Evolutionary conservation across 2,888 invertebrate species (phyloP).

Genomic region (Labia minor): DNA sequence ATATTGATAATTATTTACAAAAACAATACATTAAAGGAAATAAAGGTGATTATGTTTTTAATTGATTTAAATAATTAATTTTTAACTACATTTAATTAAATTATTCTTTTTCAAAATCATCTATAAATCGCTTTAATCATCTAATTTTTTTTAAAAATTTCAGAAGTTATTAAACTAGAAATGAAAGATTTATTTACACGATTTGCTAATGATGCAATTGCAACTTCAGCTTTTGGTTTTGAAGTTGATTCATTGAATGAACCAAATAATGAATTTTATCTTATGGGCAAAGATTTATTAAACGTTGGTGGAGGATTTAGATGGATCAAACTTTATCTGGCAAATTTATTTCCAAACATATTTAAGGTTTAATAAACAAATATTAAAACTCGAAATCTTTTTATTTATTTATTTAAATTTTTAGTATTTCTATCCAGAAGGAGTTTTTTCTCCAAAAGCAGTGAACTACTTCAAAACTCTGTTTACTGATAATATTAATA

Average conservation of each 20-base stretch:
- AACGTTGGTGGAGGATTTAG: constrained; percentile 19
- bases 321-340: constrained; percentile 25
- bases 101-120: no score
- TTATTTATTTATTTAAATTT: not conserved
- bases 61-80: no score
- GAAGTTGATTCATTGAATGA: constrained; percentile 44
- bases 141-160: no score
- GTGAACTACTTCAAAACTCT: not conserved
- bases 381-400: not conserved
- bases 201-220: constrained; percentile 49
- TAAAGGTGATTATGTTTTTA: not conserved
- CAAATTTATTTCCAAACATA: not conserved
- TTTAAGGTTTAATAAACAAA: not conserved
- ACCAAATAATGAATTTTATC: constrained; percentile 43
- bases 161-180: constrained; percentile 32
- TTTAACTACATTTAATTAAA: no score
- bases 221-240: constrained; percentile 46
- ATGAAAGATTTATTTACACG: constrained; percentile 41
- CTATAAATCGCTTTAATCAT: no score
- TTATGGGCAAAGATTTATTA: constrained; percentile 30
- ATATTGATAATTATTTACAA: not conserved
- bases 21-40: not conserved
- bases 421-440: not conserved
- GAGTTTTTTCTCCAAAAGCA: not conserved
- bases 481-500: not conserved